Evolutionary conservation across 2,113 vertebrate genomes (phyloP).

Genomic region (Irena cyanogastra): DNA sequence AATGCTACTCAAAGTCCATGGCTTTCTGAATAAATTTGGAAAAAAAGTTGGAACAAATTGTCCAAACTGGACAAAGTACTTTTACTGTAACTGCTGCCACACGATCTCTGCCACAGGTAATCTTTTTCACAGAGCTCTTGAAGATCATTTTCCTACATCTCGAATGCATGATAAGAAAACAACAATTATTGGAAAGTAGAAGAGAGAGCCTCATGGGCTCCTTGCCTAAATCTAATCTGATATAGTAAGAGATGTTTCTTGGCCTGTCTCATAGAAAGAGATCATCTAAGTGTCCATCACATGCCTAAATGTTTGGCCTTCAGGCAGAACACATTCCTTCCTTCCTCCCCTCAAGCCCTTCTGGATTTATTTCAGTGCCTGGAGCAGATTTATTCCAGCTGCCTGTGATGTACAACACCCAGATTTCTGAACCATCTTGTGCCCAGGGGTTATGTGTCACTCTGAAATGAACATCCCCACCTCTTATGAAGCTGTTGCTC

Average conservation of each 20-base stretch:
- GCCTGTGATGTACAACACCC: not conserved
- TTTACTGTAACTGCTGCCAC: not conserved
- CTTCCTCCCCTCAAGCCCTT: no score
- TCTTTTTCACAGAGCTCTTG: not conserved
- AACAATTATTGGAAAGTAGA: not conserved
- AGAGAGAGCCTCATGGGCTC: not conserved
- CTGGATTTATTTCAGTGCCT: not conserved
- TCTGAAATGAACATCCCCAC: not conserved
- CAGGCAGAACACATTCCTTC: not conserved
- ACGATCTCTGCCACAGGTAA: not conserved
- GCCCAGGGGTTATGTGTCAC: fast-evolving
- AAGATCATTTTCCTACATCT: not conserved
- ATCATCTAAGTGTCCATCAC: not conserved
- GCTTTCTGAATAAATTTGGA: not conserved
- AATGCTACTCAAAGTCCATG: not conserved
- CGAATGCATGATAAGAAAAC: not conserved
- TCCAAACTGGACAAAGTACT: not conserved
- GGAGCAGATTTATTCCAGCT: not conserved
- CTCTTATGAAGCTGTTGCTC: not conserved
- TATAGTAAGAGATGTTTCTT: not conserved
- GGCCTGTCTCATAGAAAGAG: not conserved
- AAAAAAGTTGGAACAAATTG: not conserved
- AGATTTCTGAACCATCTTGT: not conserved
- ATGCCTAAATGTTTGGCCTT: not conserved
- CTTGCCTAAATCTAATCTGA: not conserved